Evolutionary conservation across 2,797 vertebrate genomes (phyloP).

Genomic region (Sebastes kiyomatsui): DNA sequence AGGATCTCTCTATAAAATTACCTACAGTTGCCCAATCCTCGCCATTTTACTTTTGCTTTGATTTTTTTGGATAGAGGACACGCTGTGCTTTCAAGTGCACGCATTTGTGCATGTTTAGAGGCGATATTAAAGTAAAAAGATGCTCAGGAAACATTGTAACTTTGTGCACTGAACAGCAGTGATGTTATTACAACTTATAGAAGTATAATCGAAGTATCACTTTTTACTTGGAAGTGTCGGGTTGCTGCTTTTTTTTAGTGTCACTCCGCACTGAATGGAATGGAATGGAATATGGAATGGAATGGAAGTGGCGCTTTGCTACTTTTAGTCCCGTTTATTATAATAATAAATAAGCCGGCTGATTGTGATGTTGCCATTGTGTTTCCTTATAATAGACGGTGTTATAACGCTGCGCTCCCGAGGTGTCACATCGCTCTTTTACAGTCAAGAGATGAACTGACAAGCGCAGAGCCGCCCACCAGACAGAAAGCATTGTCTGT

Average conservation of each 20-base stretch:
- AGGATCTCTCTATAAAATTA: constrained; percentile 63
- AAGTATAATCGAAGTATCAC: constrained; percentile 65
- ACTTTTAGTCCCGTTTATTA: background rate
- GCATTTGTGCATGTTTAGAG: constrained; percentile 19
- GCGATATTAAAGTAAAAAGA: no score
- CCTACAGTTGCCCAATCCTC: constrained; percentile 79
- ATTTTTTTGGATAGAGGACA: constrained; percentile 72
- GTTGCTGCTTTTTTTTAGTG: background rate
- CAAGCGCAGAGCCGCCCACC: constrained; percentile 78
- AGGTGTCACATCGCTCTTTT: constrained; percentile 72
- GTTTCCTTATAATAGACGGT: constrained; percentile 29
- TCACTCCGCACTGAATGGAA: constrained; percentile 6
- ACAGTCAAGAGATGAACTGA: constrained; percentile 73
- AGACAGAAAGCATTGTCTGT: constrained; percentile 80
- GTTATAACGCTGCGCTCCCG: constrained; percentile 61
- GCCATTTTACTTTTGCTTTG: constrained; percentile 81
- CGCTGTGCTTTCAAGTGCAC: constrained; percentile 65
- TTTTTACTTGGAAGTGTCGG: constrained; percentile 55
- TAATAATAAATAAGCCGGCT: background rate
- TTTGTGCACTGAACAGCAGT: constrained; percentile 24
- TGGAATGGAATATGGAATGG: no score
- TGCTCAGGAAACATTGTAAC: constrained; percentile 10
- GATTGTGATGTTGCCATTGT: background rate
- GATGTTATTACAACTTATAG: constrained; percentile 56
- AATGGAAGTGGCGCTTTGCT: background rate